Conservation (phyloP, 2,113 vertebrate species). For the sheep (Ovis aries) region DNA sequence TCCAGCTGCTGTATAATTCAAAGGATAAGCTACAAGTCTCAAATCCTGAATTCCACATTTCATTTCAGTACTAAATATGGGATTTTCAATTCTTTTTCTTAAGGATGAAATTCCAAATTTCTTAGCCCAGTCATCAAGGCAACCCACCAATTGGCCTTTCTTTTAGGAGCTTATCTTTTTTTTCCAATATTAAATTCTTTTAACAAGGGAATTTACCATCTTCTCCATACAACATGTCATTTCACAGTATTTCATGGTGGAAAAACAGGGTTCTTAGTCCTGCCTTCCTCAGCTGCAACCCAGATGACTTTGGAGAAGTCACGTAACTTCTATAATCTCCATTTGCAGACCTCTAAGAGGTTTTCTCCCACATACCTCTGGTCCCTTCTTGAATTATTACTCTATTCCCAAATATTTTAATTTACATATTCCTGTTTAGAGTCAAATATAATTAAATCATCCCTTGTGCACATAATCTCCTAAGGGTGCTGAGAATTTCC, state of each 20-base stretch:
- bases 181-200: neutral
- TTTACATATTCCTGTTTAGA: neutral
- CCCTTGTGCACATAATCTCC: neutral
- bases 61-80: neutral
- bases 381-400: neutral
- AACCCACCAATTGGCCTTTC: neutral
- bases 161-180: neutral
- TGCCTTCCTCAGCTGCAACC: neutral
- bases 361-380: neutral
- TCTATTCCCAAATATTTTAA: neutral
- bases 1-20: slow-evolving; percentile 57
- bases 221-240: neutral
- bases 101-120: neutral
- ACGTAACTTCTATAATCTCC: neutral
- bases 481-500: neutral
- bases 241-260: neutral
- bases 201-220: neutral
- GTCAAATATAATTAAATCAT: neutral
- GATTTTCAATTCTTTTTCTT: slow-evolving; percentile 23
- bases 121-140: neutral
- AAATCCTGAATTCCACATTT: slow-evolving; percentile 29
- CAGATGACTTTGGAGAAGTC: neutral
- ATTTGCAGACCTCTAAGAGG: neutral
- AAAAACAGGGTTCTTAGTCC: neutral
- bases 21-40: slow-evolving; percentile 25